These are phyloP conservation scores for Sebastolobus alascanus DNA, from an alignment of 2,797 vertebrate species.

Conservation along the genomic window DNA sequence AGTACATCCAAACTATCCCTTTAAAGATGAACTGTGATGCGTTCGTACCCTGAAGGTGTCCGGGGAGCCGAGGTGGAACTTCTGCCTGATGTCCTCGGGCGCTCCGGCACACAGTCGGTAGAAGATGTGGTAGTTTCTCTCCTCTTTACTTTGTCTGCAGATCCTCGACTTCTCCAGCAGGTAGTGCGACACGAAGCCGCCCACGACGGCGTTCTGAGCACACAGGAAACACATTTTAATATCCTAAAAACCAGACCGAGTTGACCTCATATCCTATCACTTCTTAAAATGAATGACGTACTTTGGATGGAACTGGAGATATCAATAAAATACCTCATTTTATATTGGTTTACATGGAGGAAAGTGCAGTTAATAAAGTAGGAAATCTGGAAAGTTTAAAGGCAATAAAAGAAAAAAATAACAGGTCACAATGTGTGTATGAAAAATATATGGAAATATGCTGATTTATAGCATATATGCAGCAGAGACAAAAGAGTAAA, in stretches of 20 bases:
- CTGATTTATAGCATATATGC: neutral
- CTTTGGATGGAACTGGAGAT: neutral
- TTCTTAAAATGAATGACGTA: neutral
- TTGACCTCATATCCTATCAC: too few species aligned
- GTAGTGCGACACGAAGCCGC: constrained; percentile 98
- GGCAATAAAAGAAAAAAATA: neutral
- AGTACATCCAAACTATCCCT: too few species aligned
- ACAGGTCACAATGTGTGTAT: neutral
- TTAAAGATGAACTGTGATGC: neutral
- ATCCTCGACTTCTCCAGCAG: constrained; percentile 98
- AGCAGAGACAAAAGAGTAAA: neutral
- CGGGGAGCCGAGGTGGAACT: constrained; percentile 92
- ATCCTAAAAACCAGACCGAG: neutral
- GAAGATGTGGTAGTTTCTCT: constrained; percentile 99
- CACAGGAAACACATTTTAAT: neutral
- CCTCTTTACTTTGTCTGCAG: constrained; percentile 93
- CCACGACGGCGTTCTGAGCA: constrained; percentile 92
- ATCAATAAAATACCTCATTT: neutral
- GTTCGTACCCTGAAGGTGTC: constrained; percentile 92
- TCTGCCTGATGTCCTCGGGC: constrained; percentile 92
- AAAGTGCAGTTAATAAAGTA: neutral
- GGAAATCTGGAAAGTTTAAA: neutral
- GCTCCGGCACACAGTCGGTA: constrained; percentile 97
- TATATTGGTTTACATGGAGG: neutral
- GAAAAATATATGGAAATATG: neutral